Percentiles rank a stretch among this genome's conserved stretches.
These are phyloP conservation scores for Pollenia amentaria DNA, from an alignment of 2,888 invertebrate genomes.

Conservation along the genomic window DNA sequence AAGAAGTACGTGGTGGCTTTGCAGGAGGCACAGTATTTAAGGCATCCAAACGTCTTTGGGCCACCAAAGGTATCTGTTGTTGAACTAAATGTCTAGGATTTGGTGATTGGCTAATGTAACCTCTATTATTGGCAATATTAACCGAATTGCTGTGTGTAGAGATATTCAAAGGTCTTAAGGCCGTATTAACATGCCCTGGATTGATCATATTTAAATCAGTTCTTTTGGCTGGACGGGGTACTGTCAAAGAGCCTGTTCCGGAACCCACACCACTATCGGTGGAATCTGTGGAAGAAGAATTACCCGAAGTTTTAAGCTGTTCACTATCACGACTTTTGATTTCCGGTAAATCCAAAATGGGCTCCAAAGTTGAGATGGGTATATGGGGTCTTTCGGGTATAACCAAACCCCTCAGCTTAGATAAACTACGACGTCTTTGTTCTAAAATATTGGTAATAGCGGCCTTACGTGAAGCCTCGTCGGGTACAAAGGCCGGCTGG, in stretches of 20 bases:
- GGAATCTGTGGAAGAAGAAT: constrained; percentile 80
- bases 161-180: constrained; percentile 77
- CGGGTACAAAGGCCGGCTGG: constrained; percentile 78
- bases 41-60: constrained; percentile 78
- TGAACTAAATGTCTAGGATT: constrained; percentile 60
- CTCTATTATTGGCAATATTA: constrained; percentile 79
- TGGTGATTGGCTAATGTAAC: constrained; percentile 80
- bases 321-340: constrained; percentile 90
- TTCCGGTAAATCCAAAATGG: constrained; percentile 91
- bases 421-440: constrained; percentile 92
- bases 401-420: constrained; percentile 93
- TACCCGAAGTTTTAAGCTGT: constrained; percentile 84
- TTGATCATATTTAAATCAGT: constrained; percentile 67
- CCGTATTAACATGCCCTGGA: constrained; percentile 42
- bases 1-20: constrained; percentile 83
- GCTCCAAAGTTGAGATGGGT: constrained; percentile 84
- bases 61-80: constrained; percentile 67
- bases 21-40: constrained; percentile 80
- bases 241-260: constrained; percentile 64
- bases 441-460: constrained; percentile 91
- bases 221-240: constrained; percentile 77
- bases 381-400: constrained; percentile 91
- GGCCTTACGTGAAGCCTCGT: constrained; percentile 86
- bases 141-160: constrained; percentile 78
- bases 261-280: constrained; percentile 80